Evolutionary conservation across 1,140 invertebrate genomes (phyloP).

Genomic region (Calliopsis andreniformis): DNA sequence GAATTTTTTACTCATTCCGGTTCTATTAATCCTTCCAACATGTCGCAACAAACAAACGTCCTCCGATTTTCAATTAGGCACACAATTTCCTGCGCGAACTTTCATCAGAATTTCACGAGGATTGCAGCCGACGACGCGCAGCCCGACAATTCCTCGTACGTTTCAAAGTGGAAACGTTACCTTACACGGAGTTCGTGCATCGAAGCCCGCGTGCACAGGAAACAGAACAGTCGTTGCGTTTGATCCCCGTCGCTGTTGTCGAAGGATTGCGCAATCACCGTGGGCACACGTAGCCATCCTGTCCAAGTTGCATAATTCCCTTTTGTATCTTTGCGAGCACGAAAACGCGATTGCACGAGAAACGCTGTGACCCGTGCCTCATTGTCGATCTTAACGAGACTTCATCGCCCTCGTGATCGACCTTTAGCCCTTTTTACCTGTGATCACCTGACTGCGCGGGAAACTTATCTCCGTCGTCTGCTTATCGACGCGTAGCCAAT

Average conservation of each 20-base stretch:
- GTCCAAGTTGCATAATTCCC: constrained; percentile 59
- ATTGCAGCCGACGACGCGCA: no score
- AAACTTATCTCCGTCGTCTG: not conserved
- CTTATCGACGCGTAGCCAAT: no score
- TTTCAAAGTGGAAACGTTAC: not conserved
- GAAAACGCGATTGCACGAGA: constrained; percentile 58
- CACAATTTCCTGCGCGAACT: no score
- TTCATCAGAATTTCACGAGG: no score
- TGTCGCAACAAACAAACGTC: no score
- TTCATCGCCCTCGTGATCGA: constrained; percentile 40
- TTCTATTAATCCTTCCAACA: no score
- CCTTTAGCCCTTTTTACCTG: constrained; percentile 48
- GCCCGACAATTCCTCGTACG: not conserved
- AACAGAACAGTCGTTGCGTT: constrained; percentile 43
- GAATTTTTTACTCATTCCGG: no score
- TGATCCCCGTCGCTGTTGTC: constrained; percentile 47
- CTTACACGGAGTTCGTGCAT: not conserved
- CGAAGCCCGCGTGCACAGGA: constrained; percentile 14
- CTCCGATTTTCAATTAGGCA: no score
- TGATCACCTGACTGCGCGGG: not conserved
- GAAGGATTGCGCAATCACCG: constrained; percentile 54
- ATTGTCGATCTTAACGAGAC: constrained; percentile 56
- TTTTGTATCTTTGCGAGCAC: constrained; percentile 53
- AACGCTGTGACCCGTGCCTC: constrained; percentile 47
- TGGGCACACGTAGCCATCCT: constrained; percentile 16